These are phyloP conservation scores for Hemibagrus wyckioides DNA, from an alignment of 2,113 vertebrate species.

Conservation along the genomic window DNA sequence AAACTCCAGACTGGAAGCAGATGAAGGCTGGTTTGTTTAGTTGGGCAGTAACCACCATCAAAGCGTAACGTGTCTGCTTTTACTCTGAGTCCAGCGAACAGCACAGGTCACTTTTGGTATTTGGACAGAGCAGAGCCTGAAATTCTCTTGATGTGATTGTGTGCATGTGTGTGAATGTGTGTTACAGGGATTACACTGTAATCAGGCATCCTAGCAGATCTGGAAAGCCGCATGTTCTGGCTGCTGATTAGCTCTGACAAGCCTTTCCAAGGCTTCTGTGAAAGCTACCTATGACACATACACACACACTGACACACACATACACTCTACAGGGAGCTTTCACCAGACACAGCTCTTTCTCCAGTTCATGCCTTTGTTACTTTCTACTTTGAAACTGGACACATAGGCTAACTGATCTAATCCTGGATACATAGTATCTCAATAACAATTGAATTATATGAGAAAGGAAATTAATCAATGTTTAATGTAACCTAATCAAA, in stretches of 20 bases:
- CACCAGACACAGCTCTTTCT: not conserved
- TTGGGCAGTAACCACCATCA: slow-evolving; percentile 28
- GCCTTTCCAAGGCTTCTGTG: slow-evolving; percentile 31
- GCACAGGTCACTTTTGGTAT: not conserved
- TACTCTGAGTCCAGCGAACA: slow-evolving; percentile 12
- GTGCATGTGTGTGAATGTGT: slow-evolving; percentile 7
- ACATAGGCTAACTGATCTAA: not conserved
- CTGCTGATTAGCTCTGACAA: slow-evolving; percentile 49
- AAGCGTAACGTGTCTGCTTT: slow-evolving; percentile 36
- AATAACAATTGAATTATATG: not conserved
- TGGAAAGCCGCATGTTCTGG: slow-evolving; percentile 32
- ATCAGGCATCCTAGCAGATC: slow-evolving; percentile 45
- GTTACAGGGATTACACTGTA: slow-evolving; percentile 27
- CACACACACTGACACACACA: slow-evolving; percentile 22
- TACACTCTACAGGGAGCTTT: slow-evolving; percentile 2
- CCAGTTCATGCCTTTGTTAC: slow-evolving; percentile 17
- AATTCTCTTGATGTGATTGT: slow-evolving; percentile 33
- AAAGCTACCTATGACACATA: slow-evolving; percentile 20
- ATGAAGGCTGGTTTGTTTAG: slow-evolving; percentile 37
- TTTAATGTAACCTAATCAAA: not conserved
- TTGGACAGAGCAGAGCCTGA: slow-evolving; percentile 15
- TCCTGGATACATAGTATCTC: not conserved
- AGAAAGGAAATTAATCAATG: not conserved
- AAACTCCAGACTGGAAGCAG: slow-evolving; percentile 26
- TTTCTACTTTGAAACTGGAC: slow-evolving; percentile 25